Evolutionary conservation across 2,113 vertebrate species (phyloP).

Genomic region (Morone saxatilis): DNA sequence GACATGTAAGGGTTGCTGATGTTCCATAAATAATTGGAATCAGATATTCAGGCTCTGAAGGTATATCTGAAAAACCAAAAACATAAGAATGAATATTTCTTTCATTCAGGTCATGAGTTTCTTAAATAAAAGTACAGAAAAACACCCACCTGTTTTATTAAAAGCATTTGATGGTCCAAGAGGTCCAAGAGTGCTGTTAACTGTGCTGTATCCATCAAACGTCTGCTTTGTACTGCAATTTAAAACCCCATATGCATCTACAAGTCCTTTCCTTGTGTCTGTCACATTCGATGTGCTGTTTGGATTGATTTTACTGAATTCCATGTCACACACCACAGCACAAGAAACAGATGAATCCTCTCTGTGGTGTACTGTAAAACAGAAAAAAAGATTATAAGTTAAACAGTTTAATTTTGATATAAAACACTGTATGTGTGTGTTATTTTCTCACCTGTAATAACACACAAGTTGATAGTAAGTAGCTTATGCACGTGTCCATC

Average conservation of each 20-base stretch:
- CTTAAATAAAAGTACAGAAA: neutral
- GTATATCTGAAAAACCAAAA: constrained; percentile 16
- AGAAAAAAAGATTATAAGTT: neutral
- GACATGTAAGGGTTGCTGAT: neutral
- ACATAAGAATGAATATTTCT: neutral
- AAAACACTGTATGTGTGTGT: neutral
- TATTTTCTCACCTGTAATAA: constrained; percentile 61
- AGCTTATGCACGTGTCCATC: constrained; percentile 10
- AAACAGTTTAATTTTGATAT: neutral
- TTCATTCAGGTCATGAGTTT: neutral
- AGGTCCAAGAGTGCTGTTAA: neutral
- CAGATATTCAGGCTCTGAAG: neutral
- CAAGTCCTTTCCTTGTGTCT: neutral
- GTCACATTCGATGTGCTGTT: neutral
- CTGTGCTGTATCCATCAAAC: neutral
- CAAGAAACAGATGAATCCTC: constrained; percentile 29
- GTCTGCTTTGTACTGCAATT: constrained; percentile 24
- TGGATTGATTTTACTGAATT: neutral
- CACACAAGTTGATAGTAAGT: constrained; percentile 60
- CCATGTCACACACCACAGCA: constrained; percentile 21
- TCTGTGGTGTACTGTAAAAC: neutral
- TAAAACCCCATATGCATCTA: neutral
- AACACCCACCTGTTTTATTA: constrained; percentile 43
- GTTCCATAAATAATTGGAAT: constrained; percentile 17
- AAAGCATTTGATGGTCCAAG: neutral